Evolutionary conservation across 2,888 invertebrate genomes (phyloP).

Genomic region (Perdita meconis): DNA sequence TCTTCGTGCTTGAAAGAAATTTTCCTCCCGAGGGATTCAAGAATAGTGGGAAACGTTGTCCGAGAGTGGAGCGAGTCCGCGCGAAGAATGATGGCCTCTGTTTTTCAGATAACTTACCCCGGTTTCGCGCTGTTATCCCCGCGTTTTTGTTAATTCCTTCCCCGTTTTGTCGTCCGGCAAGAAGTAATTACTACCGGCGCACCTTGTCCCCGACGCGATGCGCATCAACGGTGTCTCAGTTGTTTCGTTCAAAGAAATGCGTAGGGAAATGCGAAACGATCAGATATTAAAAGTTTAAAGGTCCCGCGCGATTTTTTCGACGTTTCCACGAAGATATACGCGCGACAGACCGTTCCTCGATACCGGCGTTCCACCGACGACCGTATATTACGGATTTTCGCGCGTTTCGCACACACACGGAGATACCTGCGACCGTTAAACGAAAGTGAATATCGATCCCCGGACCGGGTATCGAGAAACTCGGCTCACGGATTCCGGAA

Average conservation of each 20-base stretch:
- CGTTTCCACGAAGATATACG: constrained; percentile 3
- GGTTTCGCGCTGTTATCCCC: neutral
- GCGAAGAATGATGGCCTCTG: constrained; percentile 3
- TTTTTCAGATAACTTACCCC: constrained; percentile 25
- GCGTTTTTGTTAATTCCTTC: neutral
- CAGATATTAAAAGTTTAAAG: constrained; percentile 15
- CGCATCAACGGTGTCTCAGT: neutral
- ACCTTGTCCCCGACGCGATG: neutral
- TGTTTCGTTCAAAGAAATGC: neutral
- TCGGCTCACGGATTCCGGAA: constrained; percentile 55
- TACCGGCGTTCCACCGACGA: neutral
- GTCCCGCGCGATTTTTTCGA: constrained; percentile 2
- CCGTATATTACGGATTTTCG: constrained; percentile 33
- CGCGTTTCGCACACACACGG: constrained; percentile 19
- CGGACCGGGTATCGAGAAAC: constrained; percentile 38
- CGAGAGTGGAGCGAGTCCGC: neutral
- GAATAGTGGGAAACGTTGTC: constrained; percentile 13
- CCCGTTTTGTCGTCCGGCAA: neutral
- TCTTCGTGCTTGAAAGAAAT: constrained; percentile 36
- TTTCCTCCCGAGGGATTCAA: constrained; percentile 15
- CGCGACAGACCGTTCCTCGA: constrained; percentile 24
- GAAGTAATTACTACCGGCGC: neutral
- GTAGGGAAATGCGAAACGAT: neutral
- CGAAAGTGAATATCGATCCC: constrained; percentile 56
- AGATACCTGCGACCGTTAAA: constrained; percentile 38